Base-by-base conservation (phyloP, 2,797 vertebrate genomes). In the Tokudaia tokunoshimensis region DNA sequence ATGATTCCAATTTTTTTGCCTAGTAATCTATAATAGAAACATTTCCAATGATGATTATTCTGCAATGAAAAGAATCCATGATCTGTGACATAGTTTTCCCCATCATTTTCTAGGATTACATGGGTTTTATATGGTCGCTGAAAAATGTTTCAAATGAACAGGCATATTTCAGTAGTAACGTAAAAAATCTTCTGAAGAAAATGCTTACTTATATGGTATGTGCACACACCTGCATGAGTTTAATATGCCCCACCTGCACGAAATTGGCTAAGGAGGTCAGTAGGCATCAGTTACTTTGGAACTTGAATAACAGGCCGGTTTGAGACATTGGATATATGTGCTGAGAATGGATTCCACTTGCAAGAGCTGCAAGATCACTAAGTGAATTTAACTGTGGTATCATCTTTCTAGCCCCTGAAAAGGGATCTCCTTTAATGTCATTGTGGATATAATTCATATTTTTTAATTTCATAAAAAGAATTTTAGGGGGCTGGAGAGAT, bases 101-200 rank as follows among this genome's bases (percentile, higher is more conserved):
- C 4, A 31, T 74, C 89, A 44, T 91, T 95, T 84, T 84, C 29
- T 88, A 19, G 13, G 31, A 86, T 80, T 15, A 50, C 59, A 85
- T 70, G 78, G 31, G 55, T 93, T 94, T 87, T 70, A 20, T 85
- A 70, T 19, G 72, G 9, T 63, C 67, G 59, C 37, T 90, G 37
- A 74, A 96, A 94, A 59, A 59, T 83, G 2, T 86, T 80, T 94
- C 29, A 89, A 88, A 87, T 61, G 41, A 84, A 82, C 34, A 85
- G 6, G 11, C 70, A 24, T 6, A 57, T 79, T 87, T 92, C 50
- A 83, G 12, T 0, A 57, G 55, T 24, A 94, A 87, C 89, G 94
- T 89, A 74, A 88, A 88, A 59, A 41, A 15, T 20, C 47, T 52
- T 34, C 14, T 86, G 15, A 52, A n/a, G 63, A 70, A 70, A 26